A percentile compares a stretch with the other conserved stretches of the same genome.
Evolutionary conservation across 2,113 vertebrate genomes (phyloP).

Genomic region (Trematocara variabile): DNA sequence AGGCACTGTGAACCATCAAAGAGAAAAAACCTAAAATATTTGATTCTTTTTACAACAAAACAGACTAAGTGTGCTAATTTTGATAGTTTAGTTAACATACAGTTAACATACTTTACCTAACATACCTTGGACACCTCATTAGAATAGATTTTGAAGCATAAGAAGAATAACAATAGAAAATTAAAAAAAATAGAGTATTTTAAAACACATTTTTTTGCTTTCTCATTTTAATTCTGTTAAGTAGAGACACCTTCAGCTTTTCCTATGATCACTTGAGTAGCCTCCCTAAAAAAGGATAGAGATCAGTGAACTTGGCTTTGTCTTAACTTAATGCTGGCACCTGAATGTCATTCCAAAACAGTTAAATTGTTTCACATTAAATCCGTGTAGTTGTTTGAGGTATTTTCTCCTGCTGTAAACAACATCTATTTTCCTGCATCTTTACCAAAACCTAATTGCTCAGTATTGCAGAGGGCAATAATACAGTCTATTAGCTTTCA

Average conservation of each 20-base stretch:
- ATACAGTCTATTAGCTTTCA: background rate
- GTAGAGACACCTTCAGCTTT: background rate
- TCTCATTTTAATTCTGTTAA: background rate
- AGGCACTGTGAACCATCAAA: background rate
- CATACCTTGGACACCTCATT: background rate
- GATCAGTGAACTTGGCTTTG: rapidly evolving
- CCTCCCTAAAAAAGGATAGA: background rate
- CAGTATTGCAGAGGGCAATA: background rate
- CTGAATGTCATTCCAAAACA: background rate
- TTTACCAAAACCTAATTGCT: background rate
- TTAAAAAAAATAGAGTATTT: background rate
- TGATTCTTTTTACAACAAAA: background rate
- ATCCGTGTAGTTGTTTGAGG: background rate
- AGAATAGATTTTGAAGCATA: background rate
- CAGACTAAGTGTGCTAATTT: background rate
- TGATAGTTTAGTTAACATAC: background rate
- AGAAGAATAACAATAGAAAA: background rate
- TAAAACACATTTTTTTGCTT: background rate
- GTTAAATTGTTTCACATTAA: background rate
- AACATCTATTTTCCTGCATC: background rate
- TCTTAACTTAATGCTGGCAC: rapidly evolving
- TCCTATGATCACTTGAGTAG: rapidly evolving
- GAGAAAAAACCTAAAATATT: background rate
- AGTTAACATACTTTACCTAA: background rate
- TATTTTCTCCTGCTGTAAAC: background rate